A percentile compares a stretch with the other conserved stretches of the same genome.
phyloP scores from a whole-genome alignment of 2,113 vertebrate genomes.

The Pteruthius melanotis region DNA sequence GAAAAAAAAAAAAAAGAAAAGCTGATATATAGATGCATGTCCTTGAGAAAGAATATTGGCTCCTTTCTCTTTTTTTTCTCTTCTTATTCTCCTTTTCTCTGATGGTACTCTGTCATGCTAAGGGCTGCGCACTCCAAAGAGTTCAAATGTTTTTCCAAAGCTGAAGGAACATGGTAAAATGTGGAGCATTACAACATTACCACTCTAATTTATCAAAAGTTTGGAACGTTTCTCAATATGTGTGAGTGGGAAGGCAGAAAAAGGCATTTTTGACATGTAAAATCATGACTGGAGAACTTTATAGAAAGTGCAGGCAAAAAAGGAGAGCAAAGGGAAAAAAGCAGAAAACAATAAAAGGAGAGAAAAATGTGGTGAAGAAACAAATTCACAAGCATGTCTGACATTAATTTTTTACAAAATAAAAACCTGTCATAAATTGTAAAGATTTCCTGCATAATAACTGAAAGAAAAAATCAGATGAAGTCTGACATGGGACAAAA shows the following conservation, averaged over 20 bases:
- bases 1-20: background rate
- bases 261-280: constrained; percentile 1
- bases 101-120: background rate
- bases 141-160: background rate
- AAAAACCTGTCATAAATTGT: background rate
- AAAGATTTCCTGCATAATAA: background rate
- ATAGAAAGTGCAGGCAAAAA: background rate
- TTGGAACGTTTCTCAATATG: background rate
- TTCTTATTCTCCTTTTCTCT: background rate
- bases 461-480: background rate
- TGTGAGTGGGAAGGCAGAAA: background rate
- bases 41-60: background rate
- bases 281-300: background rate
- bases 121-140: background rate
- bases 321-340: background rate
- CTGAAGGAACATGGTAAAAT: background rate
- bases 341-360: background rate
- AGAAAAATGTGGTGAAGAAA: background rate
- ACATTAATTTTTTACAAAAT: background rate
- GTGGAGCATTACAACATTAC: background rate
- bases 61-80: background rate
- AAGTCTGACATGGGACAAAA: background rate
- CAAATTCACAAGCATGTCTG: background rate
- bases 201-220: constrained; percentile 8
- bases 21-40: background rate